These are phyloP conservation scores for Neoitamus cyanurus DNA, from an alignment of 2,888 invertebrate species.

Conservation along the genomic window DNA sequence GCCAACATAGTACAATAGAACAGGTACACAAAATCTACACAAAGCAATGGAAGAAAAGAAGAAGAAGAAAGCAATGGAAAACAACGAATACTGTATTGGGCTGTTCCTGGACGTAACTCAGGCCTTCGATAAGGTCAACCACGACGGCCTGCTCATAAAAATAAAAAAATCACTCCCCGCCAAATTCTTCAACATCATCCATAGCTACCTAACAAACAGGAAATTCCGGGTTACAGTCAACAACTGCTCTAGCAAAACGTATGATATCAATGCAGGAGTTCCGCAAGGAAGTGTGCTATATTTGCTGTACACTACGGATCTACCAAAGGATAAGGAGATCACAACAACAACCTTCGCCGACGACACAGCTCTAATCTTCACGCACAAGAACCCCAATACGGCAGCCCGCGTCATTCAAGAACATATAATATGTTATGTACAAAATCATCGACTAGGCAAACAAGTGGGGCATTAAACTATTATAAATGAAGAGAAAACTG, in stretches of 20 bases:
- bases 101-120: conserved; percentile 47
- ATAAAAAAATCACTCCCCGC: not conserved
- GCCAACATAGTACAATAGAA: conserved; percentile 41
- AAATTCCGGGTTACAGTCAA: conserved; percentile 5
- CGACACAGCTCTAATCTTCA: not conserved
- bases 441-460: not conserved
- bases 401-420: not conserved
- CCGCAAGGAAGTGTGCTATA: conserved; percentile 13
- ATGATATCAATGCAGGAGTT: not conserved
- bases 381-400: not conserved
- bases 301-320: not conserved
- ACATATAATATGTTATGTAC: not conserved
- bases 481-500: not conserved
- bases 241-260: not conserved
- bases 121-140: conserved; percentile 47
- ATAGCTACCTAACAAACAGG: not conserved
- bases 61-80: conserved; percentile 42
- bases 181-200: not conserved
- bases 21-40: conserved; percentile 3
- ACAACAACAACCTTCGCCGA: not conserved
- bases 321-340: not conserved
- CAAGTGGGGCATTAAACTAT: not conserved
- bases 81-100: conserved; percentile 37
- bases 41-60: not conserved
- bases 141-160: conserved; percentile 39